These are phyloP conservation scores for Melanotaenia boesemani DNA, from an alignment of 2,797 vertebrate genomes.

Conservation along the genomic window DNA sequence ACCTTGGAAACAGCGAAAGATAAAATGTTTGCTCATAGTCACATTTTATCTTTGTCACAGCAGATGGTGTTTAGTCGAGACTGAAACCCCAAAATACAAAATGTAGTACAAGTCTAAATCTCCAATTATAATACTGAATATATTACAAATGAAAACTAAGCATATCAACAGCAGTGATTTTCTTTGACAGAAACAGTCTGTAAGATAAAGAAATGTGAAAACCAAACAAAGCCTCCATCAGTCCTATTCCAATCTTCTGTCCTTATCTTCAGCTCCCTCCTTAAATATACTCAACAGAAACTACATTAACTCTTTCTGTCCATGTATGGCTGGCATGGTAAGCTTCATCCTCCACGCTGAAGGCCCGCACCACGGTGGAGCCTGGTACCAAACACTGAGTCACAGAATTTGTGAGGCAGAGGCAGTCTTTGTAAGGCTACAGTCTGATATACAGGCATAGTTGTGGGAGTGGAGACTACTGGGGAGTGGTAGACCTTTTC, in stretches of 20 bases:
- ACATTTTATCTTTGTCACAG: not conserved
- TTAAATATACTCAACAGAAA: slow-evolving; percentile 48
- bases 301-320: slow-evolving; percentile 60
- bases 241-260: slow-evolving; percentile 42
- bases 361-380: slow-evolving; percentile 56
- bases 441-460: slow-evolving; percentile 73
- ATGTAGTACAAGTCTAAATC: not conserved
- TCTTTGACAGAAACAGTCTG: slow-evolving; percentile 9
- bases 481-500: slow-evolving; percentile 77
- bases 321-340: slow-evolving; percentile 36
- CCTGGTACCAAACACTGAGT: slow-evolving; percentile 77
- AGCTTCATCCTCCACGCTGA: slow-evolving; percentile 35
- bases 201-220: slow-evolving; percentile 14
- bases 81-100: not conserved
- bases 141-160: too few relatives aligned
- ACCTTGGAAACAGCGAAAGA: slow-evolving; percentile 1
- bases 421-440: slow-evolving; percentile 66
- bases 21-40: not conserved
- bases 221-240: slow-evolving; percentile 15
- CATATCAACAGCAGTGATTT: not conserved
- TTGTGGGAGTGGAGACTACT: slow-evolving; percentile 67
- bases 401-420: slow-evolving; percentile 58
- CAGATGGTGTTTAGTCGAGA: not conserved
- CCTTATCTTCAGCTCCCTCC: slow-evolving; percentile 39
- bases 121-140: not conserved